Conservation (phyloP, 1,140 invertebrate genomes). For the Trichonephila clavipes region DNA sequence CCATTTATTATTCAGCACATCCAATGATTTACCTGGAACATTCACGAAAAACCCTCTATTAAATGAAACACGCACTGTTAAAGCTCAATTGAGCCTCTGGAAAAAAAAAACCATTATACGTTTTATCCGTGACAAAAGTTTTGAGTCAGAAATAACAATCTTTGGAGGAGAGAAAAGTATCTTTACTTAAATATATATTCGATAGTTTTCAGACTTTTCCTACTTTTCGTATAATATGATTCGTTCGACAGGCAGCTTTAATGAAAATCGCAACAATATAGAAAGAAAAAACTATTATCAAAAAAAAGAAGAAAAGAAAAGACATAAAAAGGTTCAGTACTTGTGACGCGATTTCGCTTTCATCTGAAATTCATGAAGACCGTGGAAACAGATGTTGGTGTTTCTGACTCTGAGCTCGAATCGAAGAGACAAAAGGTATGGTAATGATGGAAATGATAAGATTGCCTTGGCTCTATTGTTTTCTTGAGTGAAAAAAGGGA, state of each 20-base stretch:
- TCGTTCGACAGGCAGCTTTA: conserved; percentile 11
- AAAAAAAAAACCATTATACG: neutral
- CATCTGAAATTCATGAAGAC: conserved; percentile 62
- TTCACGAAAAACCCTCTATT: neutral
- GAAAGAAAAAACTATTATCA: neutral
- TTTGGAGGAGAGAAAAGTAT: neutral
- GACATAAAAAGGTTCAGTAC: neutral
- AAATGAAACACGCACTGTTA: neutral
- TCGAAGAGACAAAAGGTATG: conserved; percentile 43
- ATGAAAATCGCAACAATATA: conserved; percentile 37
- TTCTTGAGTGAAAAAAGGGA: neutral
- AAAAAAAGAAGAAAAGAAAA: neutral
- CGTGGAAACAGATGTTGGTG: conserved; percentile 43
- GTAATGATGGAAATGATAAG: conserved; percentile 29
- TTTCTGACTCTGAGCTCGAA: neutral
- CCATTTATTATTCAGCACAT: too few species aligned
- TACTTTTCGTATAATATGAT: neutral
- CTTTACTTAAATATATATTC: conserved; percentile 11
- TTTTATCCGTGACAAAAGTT: neutral
- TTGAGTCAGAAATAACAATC: conserved; percentile 1
- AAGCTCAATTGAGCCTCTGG: neutral
- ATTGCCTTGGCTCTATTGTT: neutral
- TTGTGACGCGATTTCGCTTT: conserved; percentile 33
- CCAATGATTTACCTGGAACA: too few species aligned
- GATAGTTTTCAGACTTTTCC: conserved; percentile 36